Percentiles rank a stretch among this genome's conserved stretches.
Evolutionary conservation across 2,113 vertebrate genomes (phyloP).

Genomic region (Apus apus): DNA sequence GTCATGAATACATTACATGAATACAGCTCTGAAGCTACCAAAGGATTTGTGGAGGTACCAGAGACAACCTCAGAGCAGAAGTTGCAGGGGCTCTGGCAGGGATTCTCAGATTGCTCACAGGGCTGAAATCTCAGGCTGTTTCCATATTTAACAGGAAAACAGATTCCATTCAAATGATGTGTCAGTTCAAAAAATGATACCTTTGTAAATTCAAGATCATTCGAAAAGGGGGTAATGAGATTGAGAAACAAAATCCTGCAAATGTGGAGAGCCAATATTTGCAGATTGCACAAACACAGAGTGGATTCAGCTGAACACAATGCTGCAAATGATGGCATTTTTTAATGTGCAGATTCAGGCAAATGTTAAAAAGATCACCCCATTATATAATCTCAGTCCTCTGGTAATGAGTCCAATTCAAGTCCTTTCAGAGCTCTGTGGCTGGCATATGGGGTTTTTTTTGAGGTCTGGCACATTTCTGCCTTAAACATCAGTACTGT

Average conservation of each 20-base stretch:
- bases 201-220: not conserved
- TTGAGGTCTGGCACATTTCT: not conserved
- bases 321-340: slow-evolving; percentile 2
- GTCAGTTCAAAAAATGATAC: not conserved
- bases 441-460: not conserved
- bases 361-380: slow-evolving; percentile 27
- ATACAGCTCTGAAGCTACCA: slow-evolving; percentile 26
- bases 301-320: slow-evolving; percentile 37
- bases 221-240: not conserved
- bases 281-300: slow-evolving; percentile 48
- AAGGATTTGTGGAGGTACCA: not conserved
- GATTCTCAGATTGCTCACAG: slow-evolving; percentile 5
- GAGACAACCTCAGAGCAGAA: slow-evolving; percentile 24
- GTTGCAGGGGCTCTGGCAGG: slow-evolving; percentile 28
- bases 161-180: not conserved
- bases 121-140: slow-evolving; percentile 11
- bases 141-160: not conserved
- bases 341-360: slow-evolving; percentile 1
- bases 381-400: slow-evolving; percentile 18
- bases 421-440: not conserved
- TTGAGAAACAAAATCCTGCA: slow-evolving; percentile 18
- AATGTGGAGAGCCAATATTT: slow-evolving; percentile 39
- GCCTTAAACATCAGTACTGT: not conserved
- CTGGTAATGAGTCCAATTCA: slow-evolving; percentile 9
- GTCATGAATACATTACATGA: not conserved